Base-by-base conservation (phyloP, 2,888 invertebrate genomes). In the Harmothoe impar region DNA sequence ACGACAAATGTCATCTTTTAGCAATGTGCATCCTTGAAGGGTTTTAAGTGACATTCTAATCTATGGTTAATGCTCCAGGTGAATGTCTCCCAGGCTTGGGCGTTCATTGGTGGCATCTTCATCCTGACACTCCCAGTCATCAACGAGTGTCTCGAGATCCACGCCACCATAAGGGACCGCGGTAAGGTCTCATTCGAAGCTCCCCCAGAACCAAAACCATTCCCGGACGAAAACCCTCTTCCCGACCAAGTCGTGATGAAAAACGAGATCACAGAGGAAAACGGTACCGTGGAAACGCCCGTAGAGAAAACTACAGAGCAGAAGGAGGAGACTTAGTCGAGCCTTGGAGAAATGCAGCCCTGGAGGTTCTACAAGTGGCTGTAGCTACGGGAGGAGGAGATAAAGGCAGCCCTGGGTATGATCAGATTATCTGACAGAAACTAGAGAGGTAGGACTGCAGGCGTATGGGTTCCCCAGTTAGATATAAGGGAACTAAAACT, bases 81-180 rank as follows among this genome's bases (percentile, higher is more conserved):
- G 5, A 92, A 92, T 20, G 10, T 94, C 17, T 93, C 94, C 0
- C 93, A 94, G 89, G 93, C 93, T 0, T 95, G 95, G 94, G 94
- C 94, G 10, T 93, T 94, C 89, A 25, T 94, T n/a, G 95, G 95
- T 0, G 93, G 93, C 43, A 90, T 94, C n/a, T 94, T 94, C 89
- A 94, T 95, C 90, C 93, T 95, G 35, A 89, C 94, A 17, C 92
- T 94, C 17, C 95, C 95, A 0, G 43, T 95, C 23, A 89, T 94
- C 51, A 94, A 93, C 91, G 95, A 95, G 91, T 90, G 92, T 17
- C 91, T 91, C 68, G 94, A 94, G 78, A 93, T 92, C 25, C n/a
- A 89, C 33, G 31, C 25, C 5, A 68, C 88, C 33, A 20, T 85
- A n/a, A 29, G 52, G 0, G 90, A 91, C 15, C 51, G 51, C 1